These are phyloP conservation scores for Bradypus variegatus DNA, from an alignment of 2,797 vertebrate species.

Conservation along the genomic window DNA sequence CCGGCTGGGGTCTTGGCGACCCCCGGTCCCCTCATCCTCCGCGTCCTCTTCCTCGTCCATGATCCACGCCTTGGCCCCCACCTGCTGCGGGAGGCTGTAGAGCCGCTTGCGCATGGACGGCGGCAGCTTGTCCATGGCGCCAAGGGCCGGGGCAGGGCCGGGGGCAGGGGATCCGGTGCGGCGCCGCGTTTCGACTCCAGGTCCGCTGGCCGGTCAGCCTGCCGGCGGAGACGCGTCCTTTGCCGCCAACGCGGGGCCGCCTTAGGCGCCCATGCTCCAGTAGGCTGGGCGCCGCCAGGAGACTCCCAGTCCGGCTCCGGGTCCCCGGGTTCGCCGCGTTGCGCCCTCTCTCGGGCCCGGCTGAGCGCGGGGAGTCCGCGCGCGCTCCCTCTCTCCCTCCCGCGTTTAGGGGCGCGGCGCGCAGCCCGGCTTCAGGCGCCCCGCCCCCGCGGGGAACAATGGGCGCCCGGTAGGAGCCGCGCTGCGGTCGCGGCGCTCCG, in stretches of 20 bases:
- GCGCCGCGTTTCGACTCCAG: constrained; percentile 62
- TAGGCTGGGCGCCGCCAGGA: not conserved
- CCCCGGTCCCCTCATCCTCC: constrained; percentile 77
- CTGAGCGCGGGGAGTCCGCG: constrained; percentile 45
- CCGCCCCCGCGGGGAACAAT: constrained; percentile 68
- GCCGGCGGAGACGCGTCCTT: constrained; percentile 63
- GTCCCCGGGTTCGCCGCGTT: constrained; percentile 46
- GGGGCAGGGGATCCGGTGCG: constrained; percentile 33
- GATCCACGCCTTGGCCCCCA: constrained; percentile 89
- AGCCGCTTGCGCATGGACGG: constrained; percentile 99
- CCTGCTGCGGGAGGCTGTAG: constrained; percentile 98
- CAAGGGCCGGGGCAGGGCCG: constrained; percentile 44
- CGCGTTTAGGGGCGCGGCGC: constrained; percentile 63
- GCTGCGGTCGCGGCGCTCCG: constrained; percentile 58
- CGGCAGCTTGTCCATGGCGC: constrained; percentile 94
- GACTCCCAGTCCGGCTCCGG: constrained; percentile 17
- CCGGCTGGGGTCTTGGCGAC: constrained; percentile 90
- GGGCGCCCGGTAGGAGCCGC: constrained; percentile 47
- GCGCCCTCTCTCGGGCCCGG: constrained; percentile 62
- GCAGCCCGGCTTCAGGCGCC: constrained; percentile 57
- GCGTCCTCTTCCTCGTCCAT: constrained; percentile 87
- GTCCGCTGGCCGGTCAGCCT: constrained; percentile 22
- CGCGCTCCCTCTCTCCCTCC: not conserved
- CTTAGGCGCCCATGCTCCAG: constrained; percentile 49
- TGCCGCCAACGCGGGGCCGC: constrained; percentile 31